Conservation (phyloP, 2,888 invertebrate genomes). For the Caenorhabditis macrosperma region DNA sequence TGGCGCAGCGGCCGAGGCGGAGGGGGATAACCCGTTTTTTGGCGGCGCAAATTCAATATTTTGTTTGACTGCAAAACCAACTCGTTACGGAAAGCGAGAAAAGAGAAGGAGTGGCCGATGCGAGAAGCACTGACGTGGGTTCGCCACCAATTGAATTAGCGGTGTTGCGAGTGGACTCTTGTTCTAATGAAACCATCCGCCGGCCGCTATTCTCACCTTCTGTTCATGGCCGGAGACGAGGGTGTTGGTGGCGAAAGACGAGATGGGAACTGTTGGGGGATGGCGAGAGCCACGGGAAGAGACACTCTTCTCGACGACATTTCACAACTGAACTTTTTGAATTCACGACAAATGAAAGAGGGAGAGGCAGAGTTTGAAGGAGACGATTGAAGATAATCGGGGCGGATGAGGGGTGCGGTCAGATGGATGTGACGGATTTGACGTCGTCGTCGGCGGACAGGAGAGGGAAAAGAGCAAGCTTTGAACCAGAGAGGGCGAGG, state of each 20-base stretch:
- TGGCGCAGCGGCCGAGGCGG: too few relatives aligned
- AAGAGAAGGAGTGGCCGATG: background rate
- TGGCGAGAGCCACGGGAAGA: slow-evolving; percentile 54
- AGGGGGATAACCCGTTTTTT: background rate
- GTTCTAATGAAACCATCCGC: too few relatives aligned
- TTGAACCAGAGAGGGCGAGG: background rate
- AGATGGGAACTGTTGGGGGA: slow-evolving; percentile 55
- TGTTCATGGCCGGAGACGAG: slow-evolving; percentile 31
- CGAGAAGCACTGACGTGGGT: background rate
- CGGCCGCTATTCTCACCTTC: slow-evolving; percentile 29
- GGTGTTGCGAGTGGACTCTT: background rate
- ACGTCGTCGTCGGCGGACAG: background rate
- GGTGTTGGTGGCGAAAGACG: slow-evolving; percentile 50
- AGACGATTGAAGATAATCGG: too few relatives aligned
- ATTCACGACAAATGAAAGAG: background rate
- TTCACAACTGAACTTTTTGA: too few relatives aligned
- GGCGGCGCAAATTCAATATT: slow-evolving; percentile 27
- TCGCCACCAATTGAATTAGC: background rate
- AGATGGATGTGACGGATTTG: slow-evolving; percentile 11
- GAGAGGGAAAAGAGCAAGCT: background rate
- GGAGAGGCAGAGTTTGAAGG: background rate
- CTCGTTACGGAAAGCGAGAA: slow-evolving; percentile 17
- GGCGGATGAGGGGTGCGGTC: background rate
- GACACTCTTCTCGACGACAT: slow-evolving; percentile 55
- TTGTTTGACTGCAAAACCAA: slow-evolving; percentile 10